Evolutionary conservation across 1,140 invertebrate species (phyloP).

Genomic region (Habropoda laboriosa): DNA sequence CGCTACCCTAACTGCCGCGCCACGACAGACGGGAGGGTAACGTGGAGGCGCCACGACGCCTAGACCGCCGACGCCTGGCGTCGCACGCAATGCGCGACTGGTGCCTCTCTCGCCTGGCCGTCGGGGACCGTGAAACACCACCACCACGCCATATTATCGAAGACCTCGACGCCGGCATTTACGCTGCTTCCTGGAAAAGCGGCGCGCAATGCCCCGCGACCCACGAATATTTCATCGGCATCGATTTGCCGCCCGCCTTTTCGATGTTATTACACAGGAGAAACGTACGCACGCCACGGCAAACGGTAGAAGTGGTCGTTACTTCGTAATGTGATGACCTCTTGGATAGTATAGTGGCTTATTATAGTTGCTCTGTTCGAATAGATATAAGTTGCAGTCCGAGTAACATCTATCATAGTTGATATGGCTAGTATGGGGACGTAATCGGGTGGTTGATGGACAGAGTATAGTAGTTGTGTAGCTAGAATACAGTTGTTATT

Average conservation of each 20-base stretch:
- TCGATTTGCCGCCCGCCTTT: constrained; percentile 6
- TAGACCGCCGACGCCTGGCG: constrained; percentile 46
- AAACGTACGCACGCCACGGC: not conserved
- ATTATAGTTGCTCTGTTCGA: not conserved
- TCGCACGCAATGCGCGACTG: constrained; percentile 31
- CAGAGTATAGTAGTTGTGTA: no score
- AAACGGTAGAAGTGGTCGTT: not conserved
- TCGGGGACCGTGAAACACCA: constrained; percentile 28
- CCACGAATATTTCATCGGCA: constrained; percentile 39
- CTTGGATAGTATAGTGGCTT: not conserved
- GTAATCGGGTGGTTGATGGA: no score
- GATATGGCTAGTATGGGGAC: no score
- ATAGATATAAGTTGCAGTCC: no score
- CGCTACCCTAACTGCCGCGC: constrained; percentile 5
- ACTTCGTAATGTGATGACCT: not conserved
- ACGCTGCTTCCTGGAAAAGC: constrained; percentile 31
- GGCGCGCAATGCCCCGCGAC: not conserved
- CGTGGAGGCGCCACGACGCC: constrained; percentile 41
- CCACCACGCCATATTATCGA: constrained; percentile 15
- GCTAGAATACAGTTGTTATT: no score
- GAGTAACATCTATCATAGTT: no score
- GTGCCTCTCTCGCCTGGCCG: constrained; percentile 1
- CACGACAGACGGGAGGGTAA: constrained; percentile 22
- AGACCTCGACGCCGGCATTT: not conserved
- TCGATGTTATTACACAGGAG: not conserved